Base-by-base conservation (phyloP, 2,113 vertebrate genomes). In the Zosterops japonicus region DNA sequence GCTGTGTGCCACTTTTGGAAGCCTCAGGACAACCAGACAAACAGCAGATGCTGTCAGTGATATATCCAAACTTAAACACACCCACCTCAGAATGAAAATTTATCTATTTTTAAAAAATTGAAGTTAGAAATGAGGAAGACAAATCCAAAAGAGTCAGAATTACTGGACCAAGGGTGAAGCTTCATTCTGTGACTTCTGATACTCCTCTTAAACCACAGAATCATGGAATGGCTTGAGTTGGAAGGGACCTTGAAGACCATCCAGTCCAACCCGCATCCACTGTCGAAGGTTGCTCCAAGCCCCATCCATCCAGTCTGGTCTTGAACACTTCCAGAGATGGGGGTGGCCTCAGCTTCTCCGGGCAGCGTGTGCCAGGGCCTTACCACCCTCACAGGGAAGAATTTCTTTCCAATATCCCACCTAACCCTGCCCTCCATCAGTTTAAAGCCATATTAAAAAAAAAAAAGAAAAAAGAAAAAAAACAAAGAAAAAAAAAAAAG, bases 1-100 rank as follows among this genome's bases (percentile, higher is more conserved):
- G 22, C 59, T 35, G 41, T 0, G 0, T 27, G 59, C 25, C 52
- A 35, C 35, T 69, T 52, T 52, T 1, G 1, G 14, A 25, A 88
- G 16, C 33, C 71, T 57, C 70, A 50, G 39, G 29, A 91, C 78
- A 60, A 63, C 4, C n/a, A 46, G 35, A 68, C 8, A 18, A 46
- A 47, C 16, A 41, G 63, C 49, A 79, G 61, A 50, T 21, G 39
- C 31, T 77, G 50, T 23, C 44, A 72, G 69, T 27, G 60, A 71
- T 4, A 4, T 5, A 24, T 42, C 33, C 59, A 24, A 57, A 64
- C 46, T 46, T 47, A 41, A 64, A 76, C 8, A 35, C 21, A 63
- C 1, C 12, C 39, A 49, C 15, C 35, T 70, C 56, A 28, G 27
- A 72, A 70, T 14, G 24, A 36, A 74, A 67, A 80, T 3, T 0